Conservation (phyloP, 2,797 vertebrate species). For the Pseudopleuronectes americanus region DNA sequence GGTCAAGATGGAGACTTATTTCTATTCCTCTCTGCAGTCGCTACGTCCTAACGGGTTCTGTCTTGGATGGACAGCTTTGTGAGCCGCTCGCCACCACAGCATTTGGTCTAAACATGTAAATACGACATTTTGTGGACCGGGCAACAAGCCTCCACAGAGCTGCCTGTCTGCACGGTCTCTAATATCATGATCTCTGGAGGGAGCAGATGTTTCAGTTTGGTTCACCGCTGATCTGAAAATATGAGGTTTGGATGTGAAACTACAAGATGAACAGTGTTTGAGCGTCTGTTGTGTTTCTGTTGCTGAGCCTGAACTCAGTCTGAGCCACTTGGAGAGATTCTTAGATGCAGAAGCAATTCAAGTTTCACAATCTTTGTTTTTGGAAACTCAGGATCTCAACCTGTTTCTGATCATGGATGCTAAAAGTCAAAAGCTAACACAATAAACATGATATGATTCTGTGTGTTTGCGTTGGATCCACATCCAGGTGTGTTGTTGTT, state of each 20-base stretch:
- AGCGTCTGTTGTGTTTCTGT: neutral
- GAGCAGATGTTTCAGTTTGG: conserved; percentile 45
- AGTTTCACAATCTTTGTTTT: neutral
- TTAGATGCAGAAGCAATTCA: neutral
- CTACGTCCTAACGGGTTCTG: no score
- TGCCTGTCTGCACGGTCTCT: conserved; percentile 18
- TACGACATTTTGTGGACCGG: neutral
- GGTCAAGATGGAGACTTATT: no score
- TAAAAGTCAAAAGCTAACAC: no score
- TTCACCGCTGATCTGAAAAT: conserved; percentile 38
- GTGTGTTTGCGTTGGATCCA: no score
- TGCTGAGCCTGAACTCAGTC: neutral
- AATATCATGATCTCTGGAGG: conserved; percentile 24
- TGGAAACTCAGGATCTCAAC: neutral
- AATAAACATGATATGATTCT: no score
- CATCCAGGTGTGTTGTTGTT: no score
- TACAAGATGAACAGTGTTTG: conserved; percentile 11
- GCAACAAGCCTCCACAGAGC: no score
- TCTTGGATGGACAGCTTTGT: no score
- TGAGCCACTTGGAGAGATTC: neutral
- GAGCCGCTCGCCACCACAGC: conserved; percentile 4
- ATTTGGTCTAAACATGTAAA: conserved; percentile 4
- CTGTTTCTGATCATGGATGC: neutral
- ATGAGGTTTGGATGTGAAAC: conserved; percentile 42
- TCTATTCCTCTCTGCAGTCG: no score